Conservation (phyloP, 2,888 invertebrate genomes). For the Clostera curtula region DNA sequence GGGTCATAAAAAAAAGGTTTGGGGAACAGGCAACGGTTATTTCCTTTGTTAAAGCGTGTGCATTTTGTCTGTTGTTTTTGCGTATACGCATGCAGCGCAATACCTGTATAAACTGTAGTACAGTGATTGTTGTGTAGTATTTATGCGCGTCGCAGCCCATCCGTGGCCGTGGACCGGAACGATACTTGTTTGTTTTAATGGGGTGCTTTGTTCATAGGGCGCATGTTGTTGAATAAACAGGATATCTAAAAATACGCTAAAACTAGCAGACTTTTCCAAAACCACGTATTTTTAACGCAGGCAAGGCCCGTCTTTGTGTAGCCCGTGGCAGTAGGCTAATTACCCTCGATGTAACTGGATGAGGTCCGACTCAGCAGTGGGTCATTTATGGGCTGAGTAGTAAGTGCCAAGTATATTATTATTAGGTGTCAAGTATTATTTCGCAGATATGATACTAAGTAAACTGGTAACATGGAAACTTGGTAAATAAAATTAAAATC, state of each 20-base stretch:
- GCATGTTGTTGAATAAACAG: slow-evolving; percentile 4
- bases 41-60: neutral
- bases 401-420: too few species aligned
- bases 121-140: slow-evolving; percentile 52
- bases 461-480: too few species aligned
- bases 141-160: slow-evolving; percentile 36
- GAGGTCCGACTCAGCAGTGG: too few species aligned
- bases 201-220: slow-evolving; percentile 12
- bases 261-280: neutral
- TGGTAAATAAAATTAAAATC: too few species aligned
- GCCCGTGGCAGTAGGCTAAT: too few species aligned
- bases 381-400: too few species aligned
- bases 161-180: slow-evolving; percentile 31
- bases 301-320: too few species aligned
- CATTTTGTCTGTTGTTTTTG: slow-evolving; percentile 25
- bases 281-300: too few species aligned
- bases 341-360: too few species aligned
- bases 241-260: slow-evolving; percentile 2
- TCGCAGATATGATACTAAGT: too few species aligned
- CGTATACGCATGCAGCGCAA: slow-evolving; percentile 23
- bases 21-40: neutral
- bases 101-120: slow-evolving; percentile 42
- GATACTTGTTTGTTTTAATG: slow-evolving; percentile 33
- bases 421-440: too few species aligned
- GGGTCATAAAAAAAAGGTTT: too few species aligned